These are phyloP conservation scores for Sebastolobus altivelis DNA, from an alignment of 2,797 vertebrate species.

Conservation along the genomic window DNA sequence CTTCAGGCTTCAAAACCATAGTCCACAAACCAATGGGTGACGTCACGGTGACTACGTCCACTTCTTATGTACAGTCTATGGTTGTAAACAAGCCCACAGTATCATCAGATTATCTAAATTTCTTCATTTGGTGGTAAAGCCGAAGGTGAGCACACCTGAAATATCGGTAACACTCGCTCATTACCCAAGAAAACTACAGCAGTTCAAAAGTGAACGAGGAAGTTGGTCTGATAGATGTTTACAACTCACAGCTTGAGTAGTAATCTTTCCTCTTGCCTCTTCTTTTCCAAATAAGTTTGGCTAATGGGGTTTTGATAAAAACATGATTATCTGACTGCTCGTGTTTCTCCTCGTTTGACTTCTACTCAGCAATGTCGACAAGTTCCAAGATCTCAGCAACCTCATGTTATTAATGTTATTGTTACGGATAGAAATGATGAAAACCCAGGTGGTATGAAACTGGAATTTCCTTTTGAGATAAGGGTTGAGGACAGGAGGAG, in stretches of 20 bases:
- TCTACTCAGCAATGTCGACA: neutral
- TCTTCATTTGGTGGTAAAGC: neutral
- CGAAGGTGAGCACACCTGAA: too few species aligned
- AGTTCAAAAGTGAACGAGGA: neutral
- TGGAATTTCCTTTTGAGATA: neutral
- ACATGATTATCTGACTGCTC: neutral
- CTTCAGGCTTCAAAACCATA: too few species aligned
- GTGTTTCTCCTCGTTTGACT: conserved; percentile 2
- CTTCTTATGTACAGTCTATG: too few species aligned
- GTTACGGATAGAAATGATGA: neutral
- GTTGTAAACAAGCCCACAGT: too few species aligned
- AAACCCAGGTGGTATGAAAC: neutral
- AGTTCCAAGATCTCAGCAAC: neutral
- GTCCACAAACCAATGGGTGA: too few species aligned
- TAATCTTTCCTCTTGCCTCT: neutral
- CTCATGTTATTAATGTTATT: neutral
- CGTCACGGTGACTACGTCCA: too few species aligned
- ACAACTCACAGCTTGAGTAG: neutral
- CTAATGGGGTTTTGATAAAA: neutral
- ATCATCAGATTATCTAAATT: neutral
- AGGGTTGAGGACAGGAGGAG: conserved; percentile 14
- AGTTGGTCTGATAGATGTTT: neutral
- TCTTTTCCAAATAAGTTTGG: too few species aligned
- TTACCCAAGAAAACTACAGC: neutral
- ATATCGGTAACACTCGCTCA: neutral